Conservation (phyloP, 1,140 invertebrate species). For the Eurosta solidaginis region DNA sequence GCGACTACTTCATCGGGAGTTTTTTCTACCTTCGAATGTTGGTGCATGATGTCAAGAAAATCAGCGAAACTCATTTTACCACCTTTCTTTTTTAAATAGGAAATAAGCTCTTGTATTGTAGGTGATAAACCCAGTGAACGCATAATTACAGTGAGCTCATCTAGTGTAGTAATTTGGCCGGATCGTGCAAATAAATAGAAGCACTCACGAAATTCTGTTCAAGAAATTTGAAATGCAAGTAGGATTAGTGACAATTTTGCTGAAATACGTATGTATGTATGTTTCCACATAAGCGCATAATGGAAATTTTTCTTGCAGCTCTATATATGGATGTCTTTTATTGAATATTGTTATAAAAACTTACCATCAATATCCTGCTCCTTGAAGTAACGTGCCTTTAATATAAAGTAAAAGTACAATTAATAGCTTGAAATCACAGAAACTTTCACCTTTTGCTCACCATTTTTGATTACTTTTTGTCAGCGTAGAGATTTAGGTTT, state of each 20-base stretch:
- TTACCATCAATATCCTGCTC: slow-evolving; percentile 84
- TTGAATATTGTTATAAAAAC: neutral
- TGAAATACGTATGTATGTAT: neutral
- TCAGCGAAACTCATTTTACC: slow-evolving; percentile 95
- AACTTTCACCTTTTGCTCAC: neutral
- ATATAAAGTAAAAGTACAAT: slow-evolving; percentile 41
- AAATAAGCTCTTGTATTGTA: slow-evolving; percentile 86
- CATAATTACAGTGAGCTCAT: slow-evolving; percentile 93
- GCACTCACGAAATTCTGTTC: slow-evolving; percentile 88
- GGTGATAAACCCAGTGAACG: slow-evolving; percentile 90
- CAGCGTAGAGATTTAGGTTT: too few relatives aligned
- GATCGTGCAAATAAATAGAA: slow-evolving; percentile 90
- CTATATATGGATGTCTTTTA: neutral
- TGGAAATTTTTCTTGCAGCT: neutral
- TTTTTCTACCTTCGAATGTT: slow-evolving; percentile 85
- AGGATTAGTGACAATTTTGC: neutral
- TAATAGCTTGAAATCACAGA: neutral
- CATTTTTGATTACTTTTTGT: neutral
- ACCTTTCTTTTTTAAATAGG: slow-evolving; percentile 82
- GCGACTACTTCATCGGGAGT: slow-evolving; percentile 86
- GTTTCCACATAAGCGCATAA: too few relatives aligned
- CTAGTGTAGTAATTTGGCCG: slow-evolving; percentile 83
- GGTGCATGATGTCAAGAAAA: slow-evolving; percentile 93
- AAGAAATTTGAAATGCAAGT: slow-evolving; percentile 16
- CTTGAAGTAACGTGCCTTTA: slow-evolving; percentile 79